Conservation (phyloP, 2,797 vertebrate species). For the Parambassis ranga region DNA sequence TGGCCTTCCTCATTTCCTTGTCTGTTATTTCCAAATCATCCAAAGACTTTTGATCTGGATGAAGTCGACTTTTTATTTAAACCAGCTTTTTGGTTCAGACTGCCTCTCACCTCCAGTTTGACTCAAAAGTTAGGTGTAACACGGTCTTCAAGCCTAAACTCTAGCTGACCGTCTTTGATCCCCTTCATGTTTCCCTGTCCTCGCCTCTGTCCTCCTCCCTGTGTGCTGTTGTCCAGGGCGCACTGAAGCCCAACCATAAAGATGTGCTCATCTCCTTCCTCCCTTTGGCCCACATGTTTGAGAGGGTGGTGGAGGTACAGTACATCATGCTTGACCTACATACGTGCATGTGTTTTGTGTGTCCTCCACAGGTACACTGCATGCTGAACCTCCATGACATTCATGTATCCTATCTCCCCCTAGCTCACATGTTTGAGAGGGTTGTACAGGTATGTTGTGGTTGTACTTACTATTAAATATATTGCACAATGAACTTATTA, state of each 20-base stretch:
- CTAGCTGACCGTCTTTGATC: constrained; percentile 4
- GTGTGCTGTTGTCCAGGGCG: constrained; percentile 48
- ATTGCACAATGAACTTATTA: not conserved
- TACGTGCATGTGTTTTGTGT: constrained; percentile 66
- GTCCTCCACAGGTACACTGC: constrained; percentile 76
- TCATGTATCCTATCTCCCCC: constrained; percentile 84
- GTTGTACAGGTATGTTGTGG: constrained; percentile 80
- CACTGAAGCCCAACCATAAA: constrained; percentile 69
- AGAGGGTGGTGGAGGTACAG: constrained; percentile 90
- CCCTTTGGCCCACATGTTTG: constrained; percentile 97
- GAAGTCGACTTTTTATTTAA: too few relatives aligned
- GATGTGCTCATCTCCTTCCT: constrained; percentile 94
- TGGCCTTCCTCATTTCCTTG: too few relatives aligned
- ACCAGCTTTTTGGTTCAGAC: too few relatives aligned
- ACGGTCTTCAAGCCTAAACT: too few relatives aligned
- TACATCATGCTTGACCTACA: constrained; percentile 48
- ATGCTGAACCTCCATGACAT: constrained; percentile 75
- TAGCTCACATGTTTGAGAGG: constrained; percentile 86
- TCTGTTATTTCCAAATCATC: too few relatives aligned
- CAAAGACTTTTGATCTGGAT: too few relatives aligned
- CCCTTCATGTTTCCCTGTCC: not conserved
- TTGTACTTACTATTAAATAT: constrained; percentile 5
- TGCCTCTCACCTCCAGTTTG: too few relatives aligned
- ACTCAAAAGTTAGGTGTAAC: too few relatives aligned
- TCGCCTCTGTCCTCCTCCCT: not conserved